phyloP scores from a whole-genome alignment of 2,888 invertebrate species.

The Oegoconia quadripuncta region DNA sequence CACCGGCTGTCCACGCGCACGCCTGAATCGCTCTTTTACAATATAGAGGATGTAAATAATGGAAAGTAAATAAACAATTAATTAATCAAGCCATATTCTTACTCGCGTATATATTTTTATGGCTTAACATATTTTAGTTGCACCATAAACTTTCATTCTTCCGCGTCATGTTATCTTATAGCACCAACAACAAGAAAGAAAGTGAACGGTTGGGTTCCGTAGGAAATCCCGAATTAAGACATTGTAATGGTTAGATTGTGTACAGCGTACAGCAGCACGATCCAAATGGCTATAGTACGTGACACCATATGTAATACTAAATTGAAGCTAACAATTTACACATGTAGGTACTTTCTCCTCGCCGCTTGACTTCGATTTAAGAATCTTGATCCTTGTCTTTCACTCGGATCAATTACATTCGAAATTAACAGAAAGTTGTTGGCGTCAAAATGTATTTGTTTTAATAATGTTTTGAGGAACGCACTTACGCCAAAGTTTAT shows the following conservation, averaged over 20 bases:
- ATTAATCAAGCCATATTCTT: conserved; percentile 7
- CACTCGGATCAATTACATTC: background rate
- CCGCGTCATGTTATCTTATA: background rate
- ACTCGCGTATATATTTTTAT: no score
- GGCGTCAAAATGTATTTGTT: no score
- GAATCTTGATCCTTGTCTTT: conserved; percentile 7
- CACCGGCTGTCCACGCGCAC: conserved; percentile 22
- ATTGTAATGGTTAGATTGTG: conserved; percentile 18
- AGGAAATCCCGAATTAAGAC: conserved; percentile 13
- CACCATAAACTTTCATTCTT: background rate
- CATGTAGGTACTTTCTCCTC: conserved; percentile 44
- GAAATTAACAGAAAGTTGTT: no score
- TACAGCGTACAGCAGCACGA: conserved; percentile 33
- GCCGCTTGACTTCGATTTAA: conserved; percentile 1
- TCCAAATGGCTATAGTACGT: conserved; percentile 49
- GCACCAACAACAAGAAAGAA: background rate
- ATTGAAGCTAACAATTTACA: conserved; percentile 36
- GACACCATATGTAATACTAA: conserved; percentile 49
- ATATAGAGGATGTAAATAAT: conserved; percentile 34
- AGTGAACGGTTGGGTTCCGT: conserved; percentile 5
- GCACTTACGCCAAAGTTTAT: no score
- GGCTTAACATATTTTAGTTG: no score
- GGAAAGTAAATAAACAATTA: conserved; percentile 35
- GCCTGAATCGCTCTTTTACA: conserved; percentile 28
- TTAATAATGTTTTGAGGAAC: no score